Evolutionary conservation across 2,888 invertebrate genomes (phyloP), one percentile per base, ranked within the genome.

Genomic region (Clitarchus hookeri): DNA sequence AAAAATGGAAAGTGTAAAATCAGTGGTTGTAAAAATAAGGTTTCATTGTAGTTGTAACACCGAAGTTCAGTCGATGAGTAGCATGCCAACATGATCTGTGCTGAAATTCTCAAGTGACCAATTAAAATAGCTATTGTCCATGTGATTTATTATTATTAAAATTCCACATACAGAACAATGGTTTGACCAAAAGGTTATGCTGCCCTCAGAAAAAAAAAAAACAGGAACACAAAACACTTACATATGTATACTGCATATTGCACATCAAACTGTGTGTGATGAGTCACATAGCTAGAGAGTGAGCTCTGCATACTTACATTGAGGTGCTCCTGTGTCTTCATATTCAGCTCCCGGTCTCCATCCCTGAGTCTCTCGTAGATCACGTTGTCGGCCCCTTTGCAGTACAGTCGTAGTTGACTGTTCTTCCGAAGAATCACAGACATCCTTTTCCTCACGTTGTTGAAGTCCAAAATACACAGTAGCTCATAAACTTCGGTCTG

Each of bases 371-470:
- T 94, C 92, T 98, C 98, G 92, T 98, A 98, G 91, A 99, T 97
- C 90, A 99, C 98, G 92, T 97, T 98, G 93, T 99, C 99, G 88
- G 99, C 99, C 89, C 98, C 99, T 94, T 99, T 99, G 92, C 99
- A 99, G 92, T 97, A 98, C 90, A 99, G 94, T 91, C 96, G 94
- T 90, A 97, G 94, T 91, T 95, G 94, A 89, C 96, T 96, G 91
- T 96, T 96, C 91, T 94, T 95, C 90, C 96, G 94, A 90, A 98
- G 93, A 91, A 98, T 97, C 90, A 99, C 99, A 89, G 99, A 99
- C 99, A 99, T 99, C 91, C 99, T 94, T 93, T 99, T 99, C 90
- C 99, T 94, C 89, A 98, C 97, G 93, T 99, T 99, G 94, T 99
- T 99, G 93, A 99, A 99, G 93, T 99, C 99, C 91, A 99, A 94